Evolutionary conservation across 2,113 vertebrate species (phyloP), one percentile per base, ranked within the genome.

Genomic region (Hucho hucho): DNA sequence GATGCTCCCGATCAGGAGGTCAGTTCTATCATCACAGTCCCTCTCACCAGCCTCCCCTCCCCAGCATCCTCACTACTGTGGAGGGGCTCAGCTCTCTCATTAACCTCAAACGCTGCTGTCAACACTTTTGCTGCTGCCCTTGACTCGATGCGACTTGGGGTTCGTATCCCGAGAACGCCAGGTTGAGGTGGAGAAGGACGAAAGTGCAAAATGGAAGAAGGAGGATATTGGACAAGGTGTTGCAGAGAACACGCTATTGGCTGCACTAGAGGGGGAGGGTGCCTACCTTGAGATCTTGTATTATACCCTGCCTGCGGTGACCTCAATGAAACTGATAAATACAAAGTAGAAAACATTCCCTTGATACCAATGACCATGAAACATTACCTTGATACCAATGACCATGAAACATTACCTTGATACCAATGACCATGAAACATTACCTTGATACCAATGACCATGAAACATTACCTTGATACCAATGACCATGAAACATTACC

Each of bases 1-100:
- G 79, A 86, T 87, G 86, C 68, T 26, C 82, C 86, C 87, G 87
- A 90, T 89, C 85, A 90, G 89, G 78, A 86, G 89, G 93, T 93
- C 91, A 92, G 84, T 59, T 75, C 85, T 81, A 88, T 87, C 90
- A 82, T 82, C 87, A 70, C 72, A 75, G 37, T 77, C 73, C 76
- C 79, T 32, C 61, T 32, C 75, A 85, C 83, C 68, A 84, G 81
- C 83, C 87, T 85, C 84, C 79, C 87, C n/a, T 7, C 5, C 43
- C 61, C 37, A 4, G 76, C 79, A 78, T 84, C 81, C 82, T 74
- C 75, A 77, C 73, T 77, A 83, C 73, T 86, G 75, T 83, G 28
- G 61, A 84, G 81, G 70, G 71, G 85, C 87, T 90, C 87, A 84
- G 78, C 85, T 84, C 84, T 84, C 80, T 88, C 84, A 85, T 91